A percentile compares a stretch with the other conserved stretches of the same genome.
These are phyloP conservation scores for Popillia japonica DNA, from an alignment of 1,140 invertebrate genomes.

Conservation along the genomic window DNA sequence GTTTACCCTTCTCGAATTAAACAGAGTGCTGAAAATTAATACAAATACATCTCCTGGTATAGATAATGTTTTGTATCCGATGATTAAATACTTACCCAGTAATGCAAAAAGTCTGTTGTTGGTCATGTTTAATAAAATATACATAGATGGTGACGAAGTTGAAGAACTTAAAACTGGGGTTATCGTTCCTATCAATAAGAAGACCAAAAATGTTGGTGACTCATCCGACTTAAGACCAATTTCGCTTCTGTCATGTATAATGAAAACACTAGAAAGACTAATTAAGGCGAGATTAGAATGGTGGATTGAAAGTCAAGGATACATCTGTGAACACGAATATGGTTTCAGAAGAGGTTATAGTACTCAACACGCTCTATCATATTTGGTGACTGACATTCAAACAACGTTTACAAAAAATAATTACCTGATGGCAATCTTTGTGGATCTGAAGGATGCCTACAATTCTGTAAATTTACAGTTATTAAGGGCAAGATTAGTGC, in stretches of 20 bases:
- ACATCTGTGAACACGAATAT: no score
- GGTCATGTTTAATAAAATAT: neutral
- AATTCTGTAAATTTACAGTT: no score
- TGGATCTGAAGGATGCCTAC: no score
- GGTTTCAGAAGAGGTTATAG: no score
- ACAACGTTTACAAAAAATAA: no score
- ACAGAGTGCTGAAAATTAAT: neutral
- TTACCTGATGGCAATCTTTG: no score
- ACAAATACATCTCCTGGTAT: slow-evolving; percentile 10
- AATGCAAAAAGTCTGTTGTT: neutral
- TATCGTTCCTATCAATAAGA: neutral
- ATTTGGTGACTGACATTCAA: no score
- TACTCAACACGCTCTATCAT: no score
- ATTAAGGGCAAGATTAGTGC: no score
- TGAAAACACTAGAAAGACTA: neutral
- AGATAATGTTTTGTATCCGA: neutral
- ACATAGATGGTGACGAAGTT: neutral
- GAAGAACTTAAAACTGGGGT: slow-evolving; percentile 13
- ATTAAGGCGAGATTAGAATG: neutral
- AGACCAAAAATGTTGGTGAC: neutral
- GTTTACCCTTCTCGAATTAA: neutral
- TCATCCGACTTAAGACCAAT: neutral
- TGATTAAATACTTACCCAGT: neutral
- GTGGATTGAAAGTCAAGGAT: slow-evolving; percentile 9
- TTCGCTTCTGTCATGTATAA: no score